phyloP scores from a whole-genome alignment of 2,797 vertebrate species.

The Scolopax bukidnonensis region DNA sequence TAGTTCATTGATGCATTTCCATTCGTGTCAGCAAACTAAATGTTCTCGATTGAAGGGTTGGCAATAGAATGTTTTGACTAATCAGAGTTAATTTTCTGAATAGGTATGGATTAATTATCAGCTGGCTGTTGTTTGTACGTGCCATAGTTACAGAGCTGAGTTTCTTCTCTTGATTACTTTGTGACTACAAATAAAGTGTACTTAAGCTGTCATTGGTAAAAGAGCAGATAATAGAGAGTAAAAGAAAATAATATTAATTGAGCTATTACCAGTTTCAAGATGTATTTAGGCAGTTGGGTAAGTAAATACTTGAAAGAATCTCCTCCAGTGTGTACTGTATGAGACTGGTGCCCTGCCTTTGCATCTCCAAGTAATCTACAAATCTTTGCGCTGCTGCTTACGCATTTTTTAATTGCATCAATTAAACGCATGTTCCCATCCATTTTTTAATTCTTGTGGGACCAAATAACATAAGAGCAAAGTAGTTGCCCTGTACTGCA shows the following conservation, averaged over 20 bases:
- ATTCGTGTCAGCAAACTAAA: background rate
- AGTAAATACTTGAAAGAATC: background rate
- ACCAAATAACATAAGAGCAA: background rate
- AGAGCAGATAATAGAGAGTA: background rate
- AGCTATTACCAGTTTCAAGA: background rate
- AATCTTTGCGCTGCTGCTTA: background rate
- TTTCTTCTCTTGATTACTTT: background rate
- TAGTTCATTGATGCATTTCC: background rate
- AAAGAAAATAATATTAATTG: background rate
- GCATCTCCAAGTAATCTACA: background rate
- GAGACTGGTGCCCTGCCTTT: background rate
- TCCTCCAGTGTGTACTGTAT: rapidly evolving
- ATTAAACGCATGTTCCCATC: background rate
- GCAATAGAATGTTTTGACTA: background rate
- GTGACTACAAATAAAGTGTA: background rate
- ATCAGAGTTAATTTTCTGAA: background rate
- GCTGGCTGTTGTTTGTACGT: background rate
- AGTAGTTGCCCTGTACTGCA: background rate
- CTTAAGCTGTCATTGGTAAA: background rate
- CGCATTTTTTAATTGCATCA: background rate
- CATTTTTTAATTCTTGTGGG: background rate
- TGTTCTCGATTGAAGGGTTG: background rate
- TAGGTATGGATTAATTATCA: background rate
- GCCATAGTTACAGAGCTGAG: background rate
- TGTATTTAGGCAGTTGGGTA: background rate